Conservation (phyloP, 1,140 invertebrate genomes). For the Anastrepha ludens region DNA sequence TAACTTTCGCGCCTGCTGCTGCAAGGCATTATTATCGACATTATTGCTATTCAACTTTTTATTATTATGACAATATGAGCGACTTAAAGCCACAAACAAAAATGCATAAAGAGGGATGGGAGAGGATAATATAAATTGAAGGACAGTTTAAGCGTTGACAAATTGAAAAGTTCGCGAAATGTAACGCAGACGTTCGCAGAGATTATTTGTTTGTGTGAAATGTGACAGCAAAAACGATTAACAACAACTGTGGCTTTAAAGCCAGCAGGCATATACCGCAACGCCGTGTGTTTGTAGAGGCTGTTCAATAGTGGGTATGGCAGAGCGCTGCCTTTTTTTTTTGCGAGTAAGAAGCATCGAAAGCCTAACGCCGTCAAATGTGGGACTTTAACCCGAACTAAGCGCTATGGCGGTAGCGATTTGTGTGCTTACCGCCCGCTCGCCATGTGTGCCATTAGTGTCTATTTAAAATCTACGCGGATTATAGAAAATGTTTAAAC, state of each 20-base stretch:
- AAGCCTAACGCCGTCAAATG: too few species aligned
- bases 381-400: too few species aligned
- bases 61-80: slow-evolving; percentile 48
- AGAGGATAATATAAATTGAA: background rate
- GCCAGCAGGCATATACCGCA: background rate
- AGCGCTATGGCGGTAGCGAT: background rate
- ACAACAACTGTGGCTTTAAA: slow-evolving; percentile 28
- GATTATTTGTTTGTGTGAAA: slow-evolving; percentile 24
- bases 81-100: slow-evolving; percentile 42
- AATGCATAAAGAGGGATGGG: background rate
- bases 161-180: background rate
- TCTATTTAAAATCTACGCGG: background rate
- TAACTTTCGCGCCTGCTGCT: background rate
- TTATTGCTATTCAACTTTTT: slow-evolving; percentile 26
- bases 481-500: background rate
- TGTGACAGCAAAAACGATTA: slow-evolving; percentile 15
- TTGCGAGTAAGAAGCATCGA: too few species aligned
- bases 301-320: too few species aligned
- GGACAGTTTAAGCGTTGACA: slow-evolving; percentile 33
- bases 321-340: too few species aligned
- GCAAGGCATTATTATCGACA: slow-evolving; percentile 15
- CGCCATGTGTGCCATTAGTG: background rate
- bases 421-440: background rate
- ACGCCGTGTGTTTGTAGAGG: background rate
- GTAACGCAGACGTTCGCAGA: background rate